Base-by-base conservation (phyloP, 2,888 invertebrate genomes). In the Phania funesta region DNA sequence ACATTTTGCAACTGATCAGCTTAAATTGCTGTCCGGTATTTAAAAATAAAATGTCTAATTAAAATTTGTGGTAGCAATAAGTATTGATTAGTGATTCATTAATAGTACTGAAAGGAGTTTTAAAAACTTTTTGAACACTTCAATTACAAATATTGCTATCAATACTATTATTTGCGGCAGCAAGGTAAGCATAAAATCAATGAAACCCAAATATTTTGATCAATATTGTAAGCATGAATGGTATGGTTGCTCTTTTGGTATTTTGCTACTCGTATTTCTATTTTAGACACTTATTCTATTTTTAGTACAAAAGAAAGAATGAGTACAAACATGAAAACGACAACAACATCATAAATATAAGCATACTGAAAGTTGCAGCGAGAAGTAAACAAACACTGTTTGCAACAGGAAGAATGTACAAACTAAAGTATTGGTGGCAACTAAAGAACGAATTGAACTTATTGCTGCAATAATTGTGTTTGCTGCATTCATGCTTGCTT, bases 251-350 rank as follows among this genome's bases (percentile, higher is more conserved):
- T 44, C 24, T 65, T 62, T 62, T 22, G 20, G 9, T 60, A 60
- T 67, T 65, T 58, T 71, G 35, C n/a, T 70, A 6, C 41, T 70
- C 26, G 22, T 48, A 38, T 44, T 78, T 54, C 1, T 56, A 50
- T 48, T 56, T 58, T 41, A 50, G 38, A 54, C 24, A n/a, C 41
- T 68, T 48, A 74, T 74, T 77, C 77, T 77, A 77, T 82, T 82
- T 82, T 77, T 74, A 82, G 73, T 74, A 62, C 54, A 38, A 68
- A 54, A 22, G 13, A 48, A 52, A 2, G 60, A 56, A 64, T 54
- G 26, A 35, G 9, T 22, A 7, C 8, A 54, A 54, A 48, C 18
- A 58, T 44, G 2, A 46, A 20, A 26, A 24, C 8, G 4, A 16
- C 58, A 58, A 58, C 52, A 73, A 32, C 26, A 60, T 35, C 18